These are phyloP conservation scores for Neogale vison DNA, from an alignment of 2,113 vertebrate species.

Conservation along the genomic window DNA sequence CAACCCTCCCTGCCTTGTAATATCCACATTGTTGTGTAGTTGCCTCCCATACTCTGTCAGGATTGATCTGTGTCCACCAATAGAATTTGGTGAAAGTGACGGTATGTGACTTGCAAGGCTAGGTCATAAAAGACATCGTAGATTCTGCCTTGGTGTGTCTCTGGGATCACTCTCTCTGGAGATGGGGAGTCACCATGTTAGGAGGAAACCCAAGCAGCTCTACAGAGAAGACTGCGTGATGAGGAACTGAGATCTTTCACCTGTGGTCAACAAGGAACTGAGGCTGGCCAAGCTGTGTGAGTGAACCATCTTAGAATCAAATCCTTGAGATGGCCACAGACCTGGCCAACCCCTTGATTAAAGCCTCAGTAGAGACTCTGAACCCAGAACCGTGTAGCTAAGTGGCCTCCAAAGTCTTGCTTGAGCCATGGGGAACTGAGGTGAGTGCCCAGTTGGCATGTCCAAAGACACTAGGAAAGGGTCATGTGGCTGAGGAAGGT, in stretches of 20 bases:
- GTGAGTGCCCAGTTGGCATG: rapidly evolving
- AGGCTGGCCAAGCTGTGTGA: not conserved
- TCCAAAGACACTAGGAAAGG: not conserved
- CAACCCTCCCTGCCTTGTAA: not conserved
- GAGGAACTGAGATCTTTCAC: not conserved
- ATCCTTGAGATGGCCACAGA: not conserved
- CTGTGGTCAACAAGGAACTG: rapidly evolving
- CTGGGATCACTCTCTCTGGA: not conserved
- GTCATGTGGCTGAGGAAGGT: no score
- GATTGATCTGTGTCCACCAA: not conserved
- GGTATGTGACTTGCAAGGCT: no score
- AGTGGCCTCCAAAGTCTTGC: not conserved
- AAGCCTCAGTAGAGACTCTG: not conserved
- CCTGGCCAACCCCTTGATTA: not conserved
- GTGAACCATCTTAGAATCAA: not conserved
- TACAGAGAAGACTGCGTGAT: rapidly evolving
- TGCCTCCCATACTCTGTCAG: not conserved
- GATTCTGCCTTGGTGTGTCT: not conserved
- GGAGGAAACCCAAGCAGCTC: not conserved
- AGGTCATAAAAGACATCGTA: not conserved
- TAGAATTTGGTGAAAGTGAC: not conserved
- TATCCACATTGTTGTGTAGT: rapidly evolving
- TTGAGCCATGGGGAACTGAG: not conserved
- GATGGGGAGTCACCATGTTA: not conserved
- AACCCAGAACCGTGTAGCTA: not conserved